phyloP scores from a whole-genome alignment of 1,140 invertebrate species.

The Orchesella cincta region DNA sequence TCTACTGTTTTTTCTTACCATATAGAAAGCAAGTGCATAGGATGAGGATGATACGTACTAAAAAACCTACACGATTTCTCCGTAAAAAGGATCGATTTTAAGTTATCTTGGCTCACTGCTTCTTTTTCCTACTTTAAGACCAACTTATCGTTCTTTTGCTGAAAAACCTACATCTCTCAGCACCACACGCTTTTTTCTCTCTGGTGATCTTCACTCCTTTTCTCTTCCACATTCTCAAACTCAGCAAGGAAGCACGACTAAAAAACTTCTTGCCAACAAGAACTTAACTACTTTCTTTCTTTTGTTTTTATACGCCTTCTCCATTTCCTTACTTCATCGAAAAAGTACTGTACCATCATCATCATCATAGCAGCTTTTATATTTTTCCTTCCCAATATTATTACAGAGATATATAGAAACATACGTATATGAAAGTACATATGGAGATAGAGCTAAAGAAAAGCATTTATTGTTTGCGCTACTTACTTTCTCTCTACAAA shows the following conservation, averaged over 20 bases:
- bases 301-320: slow-evolving; percentile 14
- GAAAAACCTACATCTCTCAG: not conserved
- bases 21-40: no score
- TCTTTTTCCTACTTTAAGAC: not conserved
- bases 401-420: no score
- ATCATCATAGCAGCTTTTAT: no score
- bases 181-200: not conserved
- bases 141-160: not conserved
- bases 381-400: no score
- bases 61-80: no score
- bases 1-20: no score
- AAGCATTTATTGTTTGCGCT: no score
- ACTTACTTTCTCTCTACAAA: no score
- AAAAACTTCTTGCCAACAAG: not conserved
- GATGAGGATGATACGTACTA: no score
- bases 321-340: not conserved
- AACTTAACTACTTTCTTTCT: slow-evolving; percentile 13
- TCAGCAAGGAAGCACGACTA: not conserved
- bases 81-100: slow-evolving; percentile 7
- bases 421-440: no score
- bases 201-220: not conserved
- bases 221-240: not conserved
- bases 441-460: no score
- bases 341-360: no score
- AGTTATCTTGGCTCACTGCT: slow-evolving; percentile 10